Base-by-base conservation (phyloP, 2,113 vertebrate genomes). In the Todiramphus chloris region DNA sequence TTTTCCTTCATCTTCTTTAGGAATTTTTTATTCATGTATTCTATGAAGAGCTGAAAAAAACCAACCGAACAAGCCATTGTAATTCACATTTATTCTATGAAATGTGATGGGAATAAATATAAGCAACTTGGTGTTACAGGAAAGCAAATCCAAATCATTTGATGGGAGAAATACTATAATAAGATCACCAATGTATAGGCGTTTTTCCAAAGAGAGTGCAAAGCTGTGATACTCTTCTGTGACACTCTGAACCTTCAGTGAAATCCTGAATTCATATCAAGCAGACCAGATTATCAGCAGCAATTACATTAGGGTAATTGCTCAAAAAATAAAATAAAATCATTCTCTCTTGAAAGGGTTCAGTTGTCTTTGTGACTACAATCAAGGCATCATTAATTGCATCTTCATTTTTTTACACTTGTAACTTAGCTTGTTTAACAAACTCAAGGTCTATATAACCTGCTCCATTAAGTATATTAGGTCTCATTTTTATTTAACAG, bases 281-380 rank as follows among this genome's bases (percentile, higher is more conserved):
- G 74, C 81, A 93, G 39, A 48, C 48, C 64, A 79, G 72, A 86
- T 83, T 90, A 84, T 37, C 11, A 93, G 66, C 46, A 82, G 68
- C 72, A 90, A 95, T 94, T 88, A 81, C 64, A 88, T 90, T 86
- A 83, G 72, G 28, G 35, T 79, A 88, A 95, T 79, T 90, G 89
- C 69, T 94, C 90, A 58, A 91, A 93, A 94, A 95, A 63, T 28
- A 70, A 85, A 89, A 87, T 56, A 92, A 81, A 72, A 89, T 60
- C 67, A 78, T 81, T 81, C 24, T 94, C 55, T 73, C 75, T 90
- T 83, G 70, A 90, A 95, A 95, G 56, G 35, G 37, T 94, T 93
- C 70, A n/a, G 75, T 80, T 93, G 59, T 67, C 89, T 96, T 89
- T 77, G 55, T 89, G 91, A 73, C 82, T 89, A 48, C 30, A 81